These are phyloP conservation scores for Artemia sinica DNA, from an alignment of 2,888 invertebrate genomes.

Conservation along the genomic window DNA sequence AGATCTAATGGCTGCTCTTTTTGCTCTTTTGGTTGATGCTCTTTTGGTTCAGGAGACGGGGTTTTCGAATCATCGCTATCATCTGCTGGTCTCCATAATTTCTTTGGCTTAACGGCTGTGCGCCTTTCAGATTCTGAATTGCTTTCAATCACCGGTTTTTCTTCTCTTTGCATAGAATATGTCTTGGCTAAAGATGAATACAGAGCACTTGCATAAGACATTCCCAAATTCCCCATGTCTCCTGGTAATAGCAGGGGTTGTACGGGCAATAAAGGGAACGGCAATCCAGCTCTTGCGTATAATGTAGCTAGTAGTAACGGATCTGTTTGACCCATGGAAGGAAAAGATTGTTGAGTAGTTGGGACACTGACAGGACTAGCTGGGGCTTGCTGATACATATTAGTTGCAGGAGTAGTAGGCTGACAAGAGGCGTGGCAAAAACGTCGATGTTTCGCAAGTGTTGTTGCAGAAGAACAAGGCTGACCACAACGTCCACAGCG, in stretches of 20 bases:
- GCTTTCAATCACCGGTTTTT: neutral
- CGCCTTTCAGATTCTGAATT: neutral
- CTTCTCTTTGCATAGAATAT: neutral
- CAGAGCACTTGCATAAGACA: neutral
- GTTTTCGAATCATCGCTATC: neutral
- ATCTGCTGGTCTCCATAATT: slow-evolving; percentile 10
- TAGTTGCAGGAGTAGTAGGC: slow-evolving; percentile 19
- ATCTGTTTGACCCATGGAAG: neutral
- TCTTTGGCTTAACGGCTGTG: neutral
- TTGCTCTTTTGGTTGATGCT: neutral
- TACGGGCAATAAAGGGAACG: slow-evolving; percentile 15
- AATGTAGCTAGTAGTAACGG: neutral
- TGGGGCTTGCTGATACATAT: slow-evolving; percentile 1
- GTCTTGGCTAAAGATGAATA: slow-evolving; percentile 3
- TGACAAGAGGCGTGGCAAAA: slow-evolving; percentile 62
- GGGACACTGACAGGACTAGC: neutral
- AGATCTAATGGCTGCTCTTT: slow-evolving; percentile 17
- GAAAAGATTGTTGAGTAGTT: slow-evolving; percentile 6
- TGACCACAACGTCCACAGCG: slow-evolving; percentile 89
- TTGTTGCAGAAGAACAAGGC: slow-evolving; percentile 75
- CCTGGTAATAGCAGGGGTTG: slow-evolving; percentile 14
- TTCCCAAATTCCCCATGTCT: slow-evolving; percentile 9
- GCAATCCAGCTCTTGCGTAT: neutral
- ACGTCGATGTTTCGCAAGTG: slow-evolving; percentile 83
- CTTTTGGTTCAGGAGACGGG: slow-evolving; percentile 13